Evolutionary conservation across 2,888 invertebrate genomes (phyloP).

Genomic region (Lymantria dispar): DNA sequence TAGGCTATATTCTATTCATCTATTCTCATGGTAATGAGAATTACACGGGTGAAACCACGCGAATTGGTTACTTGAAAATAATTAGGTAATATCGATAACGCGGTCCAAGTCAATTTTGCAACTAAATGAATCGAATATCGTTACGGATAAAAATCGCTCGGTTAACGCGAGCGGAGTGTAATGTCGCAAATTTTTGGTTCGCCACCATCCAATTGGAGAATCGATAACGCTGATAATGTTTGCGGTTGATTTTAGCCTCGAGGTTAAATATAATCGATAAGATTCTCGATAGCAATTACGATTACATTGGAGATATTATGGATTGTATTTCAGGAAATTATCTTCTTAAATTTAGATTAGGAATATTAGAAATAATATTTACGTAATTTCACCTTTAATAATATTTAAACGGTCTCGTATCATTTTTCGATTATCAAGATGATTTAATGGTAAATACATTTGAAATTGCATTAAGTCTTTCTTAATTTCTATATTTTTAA

Average conservation of each 20-base stretch:
- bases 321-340: neutral
- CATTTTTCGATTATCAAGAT: too few species aligned
- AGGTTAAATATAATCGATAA: slow-evolving; percentile 3
- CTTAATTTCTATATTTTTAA: too few species aligned
- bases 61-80: slow-evolving; percentile 17
- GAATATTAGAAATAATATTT: too few species aligned
- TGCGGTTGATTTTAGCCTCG: slow-evolving; percentile 3
- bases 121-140: slow-evolving; percentile 50
- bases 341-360: neutral
- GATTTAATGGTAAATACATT: too few species aligned
- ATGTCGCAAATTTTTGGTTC: slow-evolving; percentile 33
- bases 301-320: neutral
- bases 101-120: slow-evolving; percentile 48
- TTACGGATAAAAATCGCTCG: slow-evolving; percentile 38
- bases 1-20: too few species aligned
- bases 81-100: slow-evolving; percentile 45
- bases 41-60: too few species aligned
- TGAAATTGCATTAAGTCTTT: too few species aligned
- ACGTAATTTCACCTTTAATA: too few species aligned
- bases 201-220: slow-evolving; percentile 28
- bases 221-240: slow-evolving; percentile 18
- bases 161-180: slow-evolving; percentile 24
- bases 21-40: too few species aligned
- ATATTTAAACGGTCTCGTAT: too few species aligned
- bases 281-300: neutral